Conservation (phyloP, 2,113 vertebrate species). For the Accipiter cooperii region DNA sequence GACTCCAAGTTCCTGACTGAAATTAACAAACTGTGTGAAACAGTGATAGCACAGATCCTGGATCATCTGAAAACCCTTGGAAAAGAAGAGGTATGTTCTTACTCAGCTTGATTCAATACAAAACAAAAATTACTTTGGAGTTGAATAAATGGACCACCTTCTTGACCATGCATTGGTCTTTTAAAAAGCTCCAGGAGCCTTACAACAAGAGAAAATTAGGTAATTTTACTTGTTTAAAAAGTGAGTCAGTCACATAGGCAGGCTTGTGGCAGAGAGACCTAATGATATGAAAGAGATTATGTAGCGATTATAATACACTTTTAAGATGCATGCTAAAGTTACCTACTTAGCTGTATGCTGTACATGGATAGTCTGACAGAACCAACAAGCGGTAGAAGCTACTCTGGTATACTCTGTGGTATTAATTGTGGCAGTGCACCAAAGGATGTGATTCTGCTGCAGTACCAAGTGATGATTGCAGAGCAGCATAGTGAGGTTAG, state of each 20-base stretch:
- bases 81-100: constrained; percentile 84
- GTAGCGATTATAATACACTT: neutral
- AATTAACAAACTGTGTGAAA: constrained; percentile 91
- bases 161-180: neutral
- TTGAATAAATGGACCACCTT: neutral
- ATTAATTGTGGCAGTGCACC: accelerated
- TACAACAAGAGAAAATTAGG: neutral
- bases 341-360: neutral
- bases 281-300: neutral
- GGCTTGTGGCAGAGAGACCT: neutral
- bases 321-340: neutral
- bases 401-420: too few relatives aligned
- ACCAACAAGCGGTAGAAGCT: neutral
- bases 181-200: neutral
- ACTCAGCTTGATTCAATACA: neutral
- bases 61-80: constrained; percentile 90
- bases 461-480: neutral
- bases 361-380: neutral
- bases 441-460: neutral
- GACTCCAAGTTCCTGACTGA: constrained; percentile 93
- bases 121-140: neutral
- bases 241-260: neutral
- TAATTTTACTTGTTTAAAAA: neutral
- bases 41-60: constrained; percentile 88
- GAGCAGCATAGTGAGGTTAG: neutral